A percentile compares a stretch with the other conserved stretches of the same genome.
Evolutionary conservation across 1,140 invertebrate genomes (phyloP).

Genomic region (Gonioctena quinquepunctata): DNA sequence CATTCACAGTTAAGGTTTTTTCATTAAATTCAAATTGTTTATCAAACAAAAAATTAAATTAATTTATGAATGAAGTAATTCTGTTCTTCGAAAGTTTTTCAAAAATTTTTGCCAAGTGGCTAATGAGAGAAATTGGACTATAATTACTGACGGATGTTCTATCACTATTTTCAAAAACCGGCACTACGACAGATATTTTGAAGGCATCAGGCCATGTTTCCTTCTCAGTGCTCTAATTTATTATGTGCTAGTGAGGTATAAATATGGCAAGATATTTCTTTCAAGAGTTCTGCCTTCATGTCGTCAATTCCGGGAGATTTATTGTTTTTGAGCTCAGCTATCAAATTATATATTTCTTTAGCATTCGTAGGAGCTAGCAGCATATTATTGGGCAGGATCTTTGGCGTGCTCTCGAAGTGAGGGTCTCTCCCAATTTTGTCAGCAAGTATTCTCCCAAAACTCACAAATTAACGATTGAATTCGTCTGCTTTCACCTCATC

Average conservation of each 20-base stretch:
- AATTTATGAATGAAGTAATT: background rate
- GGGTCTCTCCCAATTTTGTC: background rate
- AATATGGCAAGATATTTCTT: too few species aligned
- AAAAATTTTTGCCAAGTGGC: background rate
- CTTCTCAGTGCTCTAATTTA: background rate
- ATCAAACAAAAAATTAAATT: background rate
- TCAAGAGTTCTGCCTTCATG: too few species aligned
- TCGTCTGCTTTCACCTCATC: too few species aligned
- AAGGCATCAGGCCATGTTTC: background rate
- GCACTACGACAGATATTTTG: background rate
- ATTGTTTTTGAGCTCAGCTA: background rate
- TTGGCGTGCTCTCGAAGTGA: background rate
- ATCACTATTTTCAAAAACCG: background rate
- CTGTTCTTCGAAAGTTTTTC: background rate
- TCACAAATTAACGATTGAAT: background rate
- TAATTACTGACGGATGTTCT: background rate
- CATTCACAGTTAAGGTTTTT: background rate
- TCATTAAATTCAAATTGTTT: background rate
- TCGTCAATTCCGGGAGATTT: background rate
- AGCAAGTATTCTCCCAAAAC: background rate
- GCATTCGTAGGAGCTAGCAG: background rate
- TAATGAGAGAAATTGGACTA: background rate
- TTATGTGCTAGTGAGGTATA: background rate
- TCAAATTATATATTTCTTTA: background rate
- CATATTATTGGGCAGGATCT: background rate